Evolutionary conservation across 1,140 invertebrate species (phyloP).

Genomic region (Ceratina calcarata): DNA sequence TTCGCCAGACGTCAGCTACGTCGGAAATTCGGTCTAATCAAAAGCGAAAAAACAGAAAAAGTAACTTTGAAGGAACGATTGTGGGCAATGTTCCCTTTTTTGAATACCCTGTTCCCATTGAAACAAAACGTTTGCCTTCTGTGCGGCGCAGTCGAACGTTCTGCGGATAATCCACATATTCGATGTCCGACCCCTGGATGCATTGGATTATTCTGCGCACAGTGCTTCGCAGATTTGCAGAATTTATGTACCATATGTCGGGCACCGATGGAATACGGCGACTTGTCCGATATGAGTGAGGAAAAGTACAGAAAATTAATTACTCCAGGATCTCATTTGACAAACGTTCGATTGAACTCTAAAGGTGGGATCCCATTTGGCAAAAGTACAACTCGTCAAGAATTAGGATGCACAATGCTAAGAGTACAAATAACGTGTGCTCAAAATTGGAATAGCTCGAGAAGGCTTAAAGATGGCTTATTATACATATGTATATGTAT

Average conservation of each 20-base stretch:
- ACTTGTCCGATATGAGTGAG: constrained; percentile 87
- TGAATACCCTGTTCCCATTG: constrained; percentile 60
- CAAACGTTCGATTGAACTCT: not conserved
- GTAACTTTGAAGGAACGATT: constrained; percentile 71
- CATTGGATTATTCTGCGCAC: constrained; percentile 85
- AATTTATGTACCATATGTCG: constrained; percentile 88
- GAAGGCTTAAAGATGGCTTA: too few relatives aligned
- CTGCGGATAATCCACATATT: constrained; percentile 79
- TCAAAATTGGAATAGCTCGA: too few relatives aligned
- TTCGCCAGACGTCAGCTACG: constrained; percentile 85
- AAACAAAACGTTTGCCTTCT: constrained; percentile 79
- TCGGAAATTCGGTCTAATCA: constrained; percentile 80
- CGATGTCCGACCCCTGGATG: constrained; percentile 86
- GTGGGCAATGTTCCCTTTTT: constrained; percentile 63
- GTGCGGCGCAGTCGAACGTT: constrained; percentile 81
- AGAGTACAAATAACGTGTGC: too few relatives aligned
- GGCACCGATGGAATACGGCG: constrained; percentile 87
- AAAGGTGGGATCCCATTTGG: too few relatives aligned
- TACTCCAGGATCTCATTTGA: not conserved
- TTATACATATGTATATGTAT: too few relatives aligned
- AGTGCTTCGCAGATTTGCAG: constrained; percentile 87
- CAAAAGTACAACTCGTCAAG: too few relatives aligned
- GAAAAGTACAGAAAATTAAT: constrained; percentile 82
- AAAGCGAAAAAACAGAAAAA: constrained; percentile 74
- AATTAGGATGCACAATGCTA: too few relatives aligned